Base-by-base conservation (phyloP, 1,140 invertebrate genomes). In the Anastrepha ludens region DNA sequence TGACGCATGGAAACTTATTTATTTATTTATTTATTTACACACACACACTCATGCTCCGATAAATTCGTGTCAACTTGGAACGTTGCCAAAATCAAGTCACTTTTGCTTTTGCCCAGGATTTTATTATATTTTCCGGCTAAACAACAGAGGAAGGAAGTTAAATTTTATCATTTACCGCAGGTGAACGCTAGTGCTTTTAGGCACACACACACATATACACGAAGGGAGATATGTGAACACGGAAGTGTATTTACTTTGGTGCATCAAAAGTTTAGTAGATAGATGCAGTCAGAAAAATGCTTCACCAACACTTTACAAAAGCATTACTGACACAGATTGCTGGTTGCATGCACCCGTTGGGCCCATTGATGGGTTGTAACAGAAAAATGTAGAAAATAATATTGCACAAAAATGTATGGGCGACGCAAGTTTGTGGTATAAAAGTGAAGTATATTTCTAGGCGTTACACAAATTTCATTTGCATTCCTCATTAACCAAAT, bases 151-250 rank as follows among this genome's bases (percentile, higher is more conserved):
- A 81, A 81, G 74, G 47, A 81, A 81, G 74, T 81, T 81, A 50
- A n/a, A 81, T 81, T 81, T 55, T 81, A 55, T 81, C 74, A 81
- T 81, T 81, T 81, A 81, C 74, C 59, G 55, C 85, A 86, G 50
- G 2, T 86, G 58, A 59, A 60, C 39, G 20, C 39, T 7, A 29
- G 15, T 0, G 7, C 2, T 39, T 29, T 29, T 29, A 29, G 29
- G 29, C 29, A 29, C 29, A 29, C 29, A 29, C 29, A 29, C 1
- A 29, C 29, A 29, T 29, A 29, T 29, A 29, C 29, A 29, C 29
- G 29, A 29, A 29, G 29, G 29, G 29, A 29, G 29, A 29, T 29
- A 41, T 11, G 1, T 62, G 8, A 20, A 60, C 9, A 8, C 15
- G 17, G 20, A 60, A 17, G 29, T 86, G 59, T 62, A 55, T 62